Evolutionary conservation across 2,113 vertebrate species (phyloP).

Genomic region (Malurus melanocephalus): DNA sequence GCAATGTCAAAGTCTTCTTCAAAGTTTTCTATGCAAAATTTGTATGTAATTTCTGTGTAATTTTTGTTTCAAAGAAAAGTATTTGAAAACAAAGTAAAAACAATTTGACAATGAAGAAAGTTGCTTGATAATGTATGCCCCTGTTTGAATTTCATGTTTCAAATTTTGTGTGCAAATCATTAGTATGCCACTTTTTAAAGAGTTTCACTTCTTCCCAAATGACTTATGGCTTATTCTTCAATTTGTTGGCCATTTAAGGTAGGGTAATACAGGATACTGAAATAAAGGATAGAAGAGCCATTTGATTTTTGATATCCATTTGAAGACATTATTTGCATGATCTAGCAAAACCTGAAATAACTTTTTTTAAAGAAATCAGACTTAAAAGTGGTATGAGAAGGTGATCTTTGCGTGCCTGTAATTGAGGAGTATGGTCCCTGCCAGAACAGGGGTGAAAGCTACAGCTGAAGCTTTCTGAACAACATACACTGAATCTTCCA

Average conservation of each 20-base stretch:
- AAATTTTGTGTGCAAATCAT: not conserved
- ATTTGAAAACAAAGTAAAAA: not conserved
- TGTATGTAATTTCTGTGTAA: not conserved
- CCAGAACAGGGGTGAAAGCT: not conserved
- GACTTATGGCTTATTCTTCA: not conserved
- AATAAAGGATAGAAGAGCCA: not conserved
- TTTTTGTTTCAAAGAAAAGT: not conserved
- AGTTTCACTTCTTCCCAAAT: not conserved
- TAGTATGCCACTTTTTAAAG: not conserved
- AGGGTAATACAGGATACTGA: not conserved
- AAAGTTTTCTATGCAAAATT: not conserved
- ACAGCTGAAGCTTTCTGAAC: not conserved
- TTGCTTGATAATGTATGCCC: not conserved
- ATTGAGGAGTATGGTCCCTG: not conserved
- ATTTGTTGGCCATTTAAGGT: not conserved
- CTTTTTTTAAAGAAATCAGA: not conserved
- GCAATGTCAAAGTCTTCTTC: not conserved
- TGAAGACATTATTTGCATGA: not conserved
- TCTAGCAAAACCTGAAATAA: not conserved
- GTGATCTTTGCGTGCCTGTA: not conserved
- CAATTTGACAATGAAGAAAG: not conserved
- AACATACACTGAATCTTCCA: not conserved
- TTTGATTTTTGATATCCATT: not conserved
- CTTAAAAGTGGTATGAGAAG: not conserved
- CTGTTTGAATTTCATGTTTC: not conserved